Evolutionary conservation across 2,113 vertebrate genomes (phyloP), one percentile per base, ranked within the genome.

Genomic region (Mus pahari): DNA sequence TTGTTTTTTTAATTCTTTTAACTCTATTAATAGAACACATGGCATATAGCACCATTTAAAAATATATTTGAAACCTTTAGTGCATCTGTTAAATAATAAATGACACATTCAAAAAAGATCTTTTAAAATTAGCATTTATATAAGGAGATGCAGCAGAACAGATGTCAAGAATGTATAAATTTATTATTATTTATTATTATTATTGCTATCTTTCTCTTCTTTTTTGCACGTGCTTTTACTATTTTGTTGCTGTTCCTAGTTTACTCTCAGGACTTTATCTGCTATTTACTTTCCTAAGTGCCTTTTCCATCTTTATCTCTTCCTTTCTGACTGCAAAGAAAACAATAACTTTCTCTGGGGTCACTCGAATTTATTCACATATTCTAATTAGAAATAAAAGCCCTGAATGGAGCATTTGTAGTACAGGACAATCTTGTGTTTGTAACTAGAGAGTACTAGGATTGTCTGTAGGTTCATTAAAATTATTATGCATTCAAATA

Each of bases 301-400:
- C 22, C 84, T 77, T 92, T 70, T 12, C 45, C 1, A 36, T 3
- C 0, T 91, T 95, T 42, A 48, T 84, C 64, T 96, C 50, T 55
- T 84, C 70, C 13, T 87, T 90, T 62, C 20, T 81, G 45, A 26
- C 2, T 22, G 36, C 45, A 95, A 91, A 88, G 39, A 33, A 91
- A 88, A 92, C 42, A 93, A 79, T 92, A 86, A 64, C 62, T 84
- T 96, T 89, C 33, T 74, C 14, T 62, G 92, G 75, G 55, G 73
- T 94, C 89, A 92, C 64, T 93, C 86, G 50, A 96, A 90, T 96
- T 89, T 81, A 91, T 94, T 89, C 79, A 95, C 48, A 93, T 88
- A 82, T 92, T 97, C 92, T 97, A 96, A 97, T 95, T 94, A 64
- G 66, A 95, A 88, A 94, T 93, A 92, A 92, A 95, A 91, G 22